Base-by-base conservation (phyloP, 37 sponge, comb jelly and placozoan genomes). In the Beroe forskalii region DNA sequence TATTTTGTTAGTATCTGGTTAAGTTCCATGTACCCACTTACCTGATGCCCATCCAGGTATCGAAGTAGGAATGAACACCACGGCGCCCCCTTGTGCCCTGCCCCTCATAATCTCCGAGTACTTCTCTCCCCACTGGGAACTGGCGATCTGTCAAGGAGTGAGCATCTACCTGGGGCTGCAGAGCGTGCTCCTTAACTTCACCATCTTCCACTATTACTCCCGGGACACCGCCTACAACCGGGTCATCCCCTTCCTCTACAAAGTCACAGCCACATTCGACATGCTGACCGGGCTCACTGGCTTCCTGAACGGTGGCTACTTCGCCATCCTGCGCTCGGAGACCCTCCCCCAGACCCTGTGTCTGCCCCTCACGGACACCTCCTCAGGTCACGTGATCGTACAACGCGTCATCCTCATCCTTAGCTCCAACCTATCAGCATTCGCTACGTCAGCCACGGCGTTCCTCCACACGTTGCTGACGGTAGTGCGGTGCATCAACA, bases 381-480 rank as follows among this genome's bases (percentile, higher is more conserved):
- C 72, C 1, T 32, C 17, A 31, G 17, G 72, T 14, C 72, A 69
- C 38, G 72, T 69, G 17, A 27, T 36, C 2, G 39, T 32, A 17
- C 27, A 69, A 17, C 27, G 32, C 1, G 33, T 69, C 2, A 32
- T 80, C 31, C 28, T 80, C 38, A 12, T 80, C 1, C 44, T 44
- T 24, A 80, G 86, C 31, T 80, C 28, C 55, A 32, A 33, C 48
- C 30, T 41, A 0, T 33, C 86, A 1, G 44, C 86, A 41, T 80
- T 38, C 86, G n/a, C 42, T 9, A 27, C 86, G 2, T 22, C n/a
- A 12, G n/a, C 86, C 44, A 80, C 40, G 27, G 86, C 55, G n/a
- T 80, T 80, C 86, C 86, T 80, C 4, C 86, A 80, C 31, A 80
- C 86, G 2, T 22, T 80, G 28, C 86, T 80, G 43, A 80, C 86